Evolutionary conservation across 2,113 vertebrate genomes (phyloP).

Genomic region (Microcebus lehilahytsara): DNA sequence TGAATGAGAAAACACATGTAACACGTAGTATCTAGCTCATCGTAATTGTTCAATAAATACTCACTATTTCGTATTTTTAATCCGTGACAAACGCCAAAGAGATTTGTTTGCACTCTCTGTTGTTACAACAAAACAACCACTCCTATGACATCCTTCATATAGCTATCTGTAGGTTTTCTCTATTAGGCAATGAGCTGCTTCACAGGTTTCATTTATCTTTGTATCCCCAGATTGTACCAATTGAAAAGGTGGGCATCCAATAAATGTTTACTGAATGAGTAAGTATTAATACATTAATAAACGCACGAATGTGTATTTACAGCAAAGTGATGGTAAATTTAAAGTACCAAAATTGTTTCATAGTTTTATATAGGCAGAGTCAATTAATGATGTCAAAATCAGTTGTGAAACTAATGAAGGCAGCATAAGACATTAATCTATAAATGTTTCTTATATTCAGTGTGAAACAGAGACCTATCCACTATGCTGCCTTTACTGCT

Average conservation of each 20-base stretch:
- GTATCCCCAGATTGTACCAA: neutral
- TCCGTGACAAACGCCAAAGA: neutral
- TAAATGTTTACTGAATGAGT: neutral
- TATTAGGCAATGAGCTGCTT: neutral
- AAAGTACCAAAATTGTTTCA: neutral
- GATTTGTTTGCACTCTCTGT: neutral
- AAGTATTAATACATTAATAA: neutral
- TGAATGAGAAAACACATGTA: neutral
- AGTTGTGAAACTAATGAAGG: neutral
- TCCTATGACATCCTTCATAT: neutral
- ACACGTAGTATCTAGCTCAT: neutral
- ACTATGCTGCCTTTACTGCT: neutral
- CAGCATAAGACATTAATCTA: neutral
- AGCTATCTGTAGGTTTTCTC: neutral
- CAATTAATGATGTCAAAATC: neutral
- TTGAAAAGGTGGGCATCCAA: neutral
- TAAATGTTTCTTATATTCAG: neutral
- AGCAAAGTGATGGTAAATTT: neutral
- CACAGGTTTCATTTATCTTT: neutral
- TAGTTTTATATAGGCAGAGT: neutral
- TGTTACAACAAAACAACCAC: neutral
- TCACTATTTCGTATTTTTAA: neutral
- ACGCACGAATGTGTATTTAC: neutral
- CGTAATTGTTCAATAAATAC: neutral
- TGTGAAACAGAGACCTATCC: neutral